Evolutionary conservation across 2,888 invertebrate species (phyloP).

Genomic region (Drosophila koepferae): DNA sequence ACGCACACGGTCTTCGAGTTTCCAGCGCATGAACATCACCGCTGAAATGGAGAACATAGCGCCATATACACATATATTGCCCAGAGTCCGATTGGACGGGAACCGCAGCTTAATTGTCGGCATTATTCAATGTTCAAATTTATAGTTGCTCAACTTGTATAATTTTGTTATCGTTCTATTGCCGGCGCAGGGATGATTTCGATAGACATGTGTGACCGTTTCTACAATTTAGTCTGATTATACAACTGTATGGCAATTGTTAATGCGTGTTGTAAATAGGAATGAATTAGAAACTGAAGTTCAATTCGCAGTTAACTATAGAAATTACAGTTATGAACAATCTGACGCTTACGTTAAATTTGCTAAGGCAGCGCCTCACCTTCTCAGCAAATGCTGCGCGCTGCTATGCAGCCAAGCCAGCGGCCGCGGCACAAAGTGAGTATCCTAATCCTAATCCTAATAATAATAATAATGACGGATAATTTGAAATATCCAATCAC

Average conservation of each 20-base stretch:
- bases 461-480: background rate
- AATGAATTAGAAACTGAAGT: slow-evolving; percentile 6
- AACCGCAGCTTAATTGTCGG: slow-evolving; percentile 61
- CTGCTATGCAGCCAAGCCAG: slow-evolving; percentile 68
- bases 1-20: slow-evolving; percentile 87
- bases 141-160: slow-evolving; percentile 39
- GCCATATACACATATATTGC: slow-evolving; percentile 88
- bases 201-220: slow-evolving; percentile 47
- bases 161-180: slow-evolving; percentile 44
- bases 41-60: slow-evolving; percentile 86
- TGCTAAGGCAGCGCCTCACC: slow-evolving; percentile 50
- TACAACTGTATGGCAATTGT: slow-evolving; percentile 40
- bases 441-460: background rate
- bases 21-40: slow-evolving; percentile 84
- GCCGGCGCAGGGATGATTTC: slow-evolving; percentile 47
- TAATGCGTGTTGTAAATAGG: slow-evolving; percentile 28
- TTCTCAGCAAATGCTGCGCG: slow-evolving; percentile 38
- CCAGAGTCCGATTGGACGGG: slow-evolving; percentile 86
- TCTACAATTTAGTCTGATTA: slow-evolving; percentile 40
- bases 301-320: background rate
- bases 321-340: slow-evolving; percentile 47
- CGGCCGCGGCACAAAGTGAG: slow-evolving; percentile 63
- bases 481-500: background rate
- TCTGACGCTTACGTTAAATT: slow-evolving; percentile 35
- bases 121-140: slow-evolving; percentile 25